Evolutionary conservation across 2,113 vertebrate species (phyloP).

Genomic region (Sander lucioperca): DNA sequence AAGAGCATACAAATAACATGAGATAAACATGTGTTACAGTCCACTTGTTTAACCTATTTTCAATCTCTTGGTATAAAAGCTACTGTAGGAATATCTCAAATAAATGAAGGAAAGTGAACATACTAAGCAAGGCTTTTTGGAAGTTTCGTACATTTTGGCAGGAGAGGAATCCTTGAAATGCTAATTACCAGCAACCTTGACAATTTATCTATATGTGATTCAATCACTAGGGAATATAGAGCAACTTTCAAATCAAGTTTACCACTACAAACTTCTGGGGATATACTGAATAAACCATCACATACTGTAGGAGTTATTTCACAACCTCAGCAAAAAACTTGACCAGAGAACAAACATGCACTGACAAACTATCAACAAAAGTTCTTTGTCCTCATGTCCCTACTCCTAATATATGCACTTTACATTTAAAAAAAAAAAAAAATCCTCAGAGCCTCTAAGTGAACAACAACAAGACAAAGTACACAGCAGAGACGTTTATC

Average conservation of each 20-base stretch:
- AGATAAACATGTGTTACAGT: slow-evolving; percentile 84
- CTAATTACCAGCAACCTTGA: slow-evolving; percentile 69
- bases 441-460: slow-evolving; percentile 83
- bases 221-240: slow-evolving; percentile 76
- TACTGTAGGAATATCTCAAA: slow-evolving; percentile 73
- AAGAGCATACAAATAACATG: slow-evolving; percentile 83
- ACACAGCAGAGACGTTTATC: slow-evolving; percentile 86
- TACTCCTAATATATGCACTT: slow-evolving; percentile 86
- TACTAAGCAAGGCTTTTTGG: slow-evolving; percentile 78
- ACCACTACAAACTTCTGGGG: slow-evolving; percentile 78
- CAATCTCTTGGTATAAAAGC: slow-evolving; percentile 84
- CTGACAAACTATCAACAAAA: slow-evolving; percentile 84
- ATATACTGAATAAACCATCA: slow-evolving; percentile 82
- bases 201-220: slow-evolving; percentile 75
- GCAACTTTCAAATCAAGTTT: slow-evolving; percentile 71
- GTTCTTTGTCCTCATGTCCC: slow-evolving; percentile 75
- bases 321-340: slow-evolving; percentile 82
- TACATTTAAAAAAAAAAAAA: slow-evolving; percentile 72
- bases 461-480: slow-evolving; percentile 86
- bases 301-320: slow-evolving; percentile 79
- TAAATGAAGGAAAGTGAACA: slow-evolving; percentile 73
- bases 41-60: slow-evolving; percentile 79
- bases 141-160: slow-evolving; percentile 76
- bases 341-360: slow-evolving; percentile 86
- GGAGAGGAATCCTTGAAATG: slow-evolving; percentile 66